phyloP scores from a whole-genome alignment of 2,888 invertebrate species.

The Pachliopta kotzebuea region DNA sequence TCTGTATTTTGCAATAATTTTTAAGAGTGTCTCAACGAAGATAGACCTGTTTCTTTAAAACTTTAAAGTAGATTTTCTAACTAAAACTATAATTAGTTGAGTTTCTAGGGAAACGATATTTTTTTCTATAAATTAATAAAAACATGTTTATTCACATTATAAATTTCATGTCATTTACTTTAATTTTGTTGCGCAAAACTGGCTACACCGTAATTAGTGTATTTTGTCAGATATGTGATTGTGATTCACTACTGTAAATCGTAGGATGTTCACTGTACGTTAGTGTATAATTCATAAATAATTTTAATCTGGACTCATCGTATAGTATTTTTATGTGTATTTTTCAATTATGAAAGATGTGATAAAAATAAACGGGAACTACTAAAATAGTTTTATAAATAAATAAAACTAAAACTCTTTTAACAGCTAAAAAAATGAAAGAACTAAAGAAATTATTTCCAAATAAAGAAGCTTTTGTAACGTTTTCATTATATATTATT shows the following conservation, averaged over 20 bases:
- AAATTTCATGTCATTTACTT: too few species aligned
- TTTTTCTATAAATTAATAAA: too few species aligned
- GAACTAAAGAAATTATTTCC: slow-evolving; percentile 89
- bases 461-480: slow-evolving; percentile 87
- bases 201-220: too few species aligned
- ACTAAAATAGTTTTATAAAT: background rate
- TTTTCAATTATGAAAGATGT: background rate
- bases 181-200: too few species aligned
- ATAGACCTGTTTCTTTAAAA: too few species aligned
- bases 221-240: background rate
- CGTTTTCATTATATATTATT: slow-evolving; percentile 92
- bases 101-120: too few species aligned
- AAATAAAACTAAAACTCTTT: background rate
- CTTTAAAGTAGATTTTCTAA: too few species aligned
- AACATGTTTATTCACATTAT: too few species aligned
- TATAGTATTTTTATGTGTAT: background rate
- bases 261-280: background rate
- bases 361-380: background rate
- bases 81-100: too few species aligned
- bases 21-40: too few species aligned
- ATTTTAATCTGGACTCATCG: background rate
- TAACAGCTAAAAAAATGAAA: slow-evolving; percentile 52
- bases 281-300: background rate
- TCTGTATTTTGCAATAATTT: too few species aligned
- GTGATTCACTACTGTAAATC: background rate